Evolutionary conservation across 2,888 invertebrate species (phyloP).

Genomic region (Stenurella melanura): DNA sequence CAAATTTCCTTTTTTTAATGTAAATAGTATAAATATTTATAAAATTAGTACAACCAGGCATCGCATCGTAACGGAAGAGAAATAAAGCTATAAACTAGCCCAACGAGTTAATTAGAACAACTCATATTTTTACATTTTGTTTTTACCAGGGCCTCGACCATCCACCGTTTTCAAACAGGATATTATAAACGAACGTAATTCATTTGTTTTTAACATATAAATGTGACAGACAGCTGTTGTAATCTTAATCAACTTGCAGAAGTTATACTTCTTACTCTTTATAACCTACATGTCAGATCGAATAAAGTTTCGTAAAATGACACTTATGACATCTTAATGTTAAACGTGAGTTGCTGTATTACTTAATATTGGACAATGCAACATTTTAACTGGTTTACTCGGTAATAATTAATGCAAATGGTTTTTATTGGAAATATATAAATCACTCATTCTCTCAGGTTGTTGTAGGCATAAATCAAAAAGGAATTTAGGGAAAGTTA

Average conservation of each 20-base stretch:
- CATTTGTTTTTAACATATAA: constrained; percentile 30
- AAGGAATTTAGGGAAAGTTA: not conserved
- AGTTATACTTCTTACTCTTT: constrained; percentile 14
- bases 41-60: not conserved
- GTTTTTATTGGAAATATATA: constrained; percentile 9
- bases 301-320: constrained; percentile 20
- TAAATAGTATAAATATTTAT: not conserved
- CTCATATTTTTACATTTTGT: not conserved
- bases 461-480: not conserved
- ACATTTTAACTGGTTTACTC: constrained; percentile 8
- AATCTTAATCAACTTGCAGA: constrained; percentile 19
- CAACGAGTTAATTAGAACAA: constrained; percentile 2
- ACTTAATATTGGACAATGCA: constrained; percentile 6
- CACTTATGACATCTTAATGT: constrained; percentile 19
- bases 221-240: constrained; percentile 34
- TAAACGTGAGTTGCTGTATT: constrained; percentile 2
- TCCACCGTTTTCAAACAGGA: constrained; percentile 10
- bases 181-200: constrained; percentile 16
- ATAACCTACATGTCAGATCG: constrained; percentile 9
- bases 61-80: not conserved
- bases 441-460: not conserved
- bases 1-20: too few species aligned
- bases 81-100: not conserved
- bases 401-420: constrained; percentile 6
- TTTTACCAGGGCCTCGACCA: not conserved